Conservation (phyloP, 92 coral and sea anemone species). For the Anthopleura xanthogrammica region DNA sequence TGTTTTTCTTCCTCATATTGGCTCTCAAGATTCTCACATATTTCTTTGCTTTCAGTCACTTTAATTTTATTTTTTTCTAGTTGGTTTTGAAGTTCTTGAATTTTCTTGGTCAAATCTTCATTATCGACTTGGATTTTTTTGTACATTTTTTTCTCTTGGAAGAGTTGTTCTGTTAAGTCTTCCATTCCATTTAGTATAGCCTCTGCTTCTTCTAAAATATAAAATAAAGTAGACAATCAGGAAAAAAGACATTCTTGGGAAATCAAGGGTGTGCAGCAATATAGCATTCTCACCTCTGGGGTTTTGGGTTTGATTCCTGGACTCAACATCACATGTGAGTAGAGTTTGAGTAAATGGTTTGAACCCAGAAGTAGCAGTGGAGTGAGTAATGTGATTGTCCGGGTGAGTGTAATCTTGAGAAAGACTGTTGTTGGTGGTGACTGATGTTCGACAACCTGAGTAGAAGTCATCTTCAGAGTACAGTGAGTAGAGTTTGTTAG, state of each 20-base stretch:
- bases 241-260: not conserved
- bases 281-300: not conserved
- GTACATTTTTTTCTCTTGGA: slow-evolving; percentile 81
- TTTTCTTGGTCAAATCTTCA: slow-evolving; percentile 64
- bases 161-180: slow-evolving; percentile 75
- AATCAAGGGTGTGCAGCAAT: no score
- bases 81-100: slow-evolving; percentile 74
- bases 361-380: no score
- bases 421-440: no score
- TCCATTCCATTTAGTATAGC: slow-evolving; percentile 80
- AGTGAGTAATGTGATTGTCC: no score
- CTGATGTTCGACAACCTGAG: no score
- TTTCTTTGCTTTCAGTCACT: slow-evolving; percentile 58
- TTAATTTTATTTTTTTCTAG: slow-evolving; percentile 53
- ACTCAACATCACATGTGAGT: no score
- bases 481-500: no score
- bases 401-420: no score
- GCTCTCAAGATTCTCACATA: slow-evolving; percentile 70
- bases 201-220: slow-evolving; percentile 81
- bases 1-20: slow-evolving; percentile 82
- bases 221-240: not conserved
- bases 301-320: no score
- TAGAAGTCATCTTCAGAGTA: no score
- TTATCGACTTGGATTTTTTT: slow-evolving; percentile 81
- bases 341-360: no score